These are phyloP conservation scores for Parauchenoglanis ngamensis DNA, from an alignment of 2,797 vertebrate genomes.

Conservation along the genomic window DNA sequence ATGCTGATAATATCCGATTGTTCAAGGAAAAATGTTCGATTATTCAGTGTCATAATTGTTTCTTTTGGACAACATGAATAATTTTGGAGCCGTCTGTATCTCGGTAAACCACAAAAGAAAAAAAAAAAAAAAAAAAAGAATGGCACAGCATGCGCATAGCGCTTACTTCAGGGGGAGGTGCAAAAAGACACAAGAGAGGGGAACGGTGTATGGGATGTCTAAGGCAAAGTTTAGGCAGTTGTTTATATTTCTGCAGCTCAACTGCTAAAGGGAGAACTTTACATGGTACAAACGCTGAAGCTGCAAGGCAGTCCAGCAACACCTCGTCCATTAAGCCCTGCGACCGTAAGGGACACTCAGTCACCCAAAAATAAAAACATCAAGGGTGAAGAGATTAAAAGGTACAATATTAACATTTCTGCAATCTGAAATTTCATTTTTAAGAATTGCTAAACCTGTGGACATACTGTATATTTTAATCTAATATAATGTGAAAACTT, in stretches of 20 bases:
- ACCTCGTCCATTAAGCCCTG: conserved; percentile 65
- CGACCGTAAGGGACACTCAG: conserved; percentile 70
- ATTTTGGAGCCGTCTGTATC: neutral
- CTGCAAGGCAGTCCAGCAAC: conserved; percentile 68
- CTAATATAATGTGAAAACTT: neutral
- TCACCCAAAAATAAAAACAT: conserved; percentile 40
- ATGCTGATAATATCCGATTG: neutral
- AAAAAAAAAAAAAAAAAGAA: neutral
- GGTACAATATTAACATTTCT: conserved; percentile 12
- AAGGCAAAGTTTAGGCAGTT: conserved; percentile 34
- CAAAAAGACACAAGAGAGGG: conserved; percentile 45
- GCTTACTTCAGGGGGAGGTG: conserved; percentile 49
- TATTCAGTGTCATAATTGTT: neutral
- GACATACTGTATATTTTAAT: neutral
- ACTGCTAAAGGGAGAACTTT: conserved; percentile 66
- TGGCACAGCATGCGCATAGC: conserved; percentile 26
- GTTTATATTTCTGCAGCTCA: conserved; percentile 16
- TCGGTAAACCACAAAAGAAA: neutral
- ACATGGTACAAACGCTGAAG: conserved; percentile 69
- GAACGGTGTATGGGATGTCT: conserved; percentile 54
- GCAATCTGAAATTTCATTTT: neutral
- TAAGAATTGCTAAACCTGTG: neutral
- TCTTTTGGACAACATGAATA: neutral
- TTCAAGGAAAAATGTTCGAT: neutral
- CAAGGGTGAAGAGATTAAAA: conserved; percentile 24